Percentiles rank a stretch among this genome's conserved stretches.
phyloP scores from a whole-genome alignment of 1,140 invertebrate species.

The Cotesia typhae region DNA sequence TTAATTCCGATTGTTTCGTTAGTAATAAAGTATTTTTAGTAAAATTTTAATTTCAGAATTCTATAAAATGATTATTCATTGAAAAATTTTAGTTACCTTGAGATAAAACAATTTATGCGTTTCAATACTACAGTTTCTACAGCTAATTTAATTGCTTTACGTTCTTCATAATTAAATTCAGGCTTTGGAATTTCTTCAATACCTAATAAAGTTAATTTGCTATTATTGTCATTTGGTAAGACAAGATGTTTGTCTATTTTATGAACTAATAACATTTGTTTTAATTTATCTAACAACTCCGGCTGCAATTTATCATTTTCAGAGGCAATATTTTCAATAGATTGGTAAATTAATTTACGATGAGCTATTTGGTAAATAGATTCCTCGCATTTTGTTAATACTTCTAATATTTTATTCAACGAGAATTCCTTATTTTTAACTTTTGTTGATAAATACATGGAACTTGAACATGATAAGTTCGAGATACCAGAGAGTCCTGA shows the following conservation, averaged over 20 bases:
- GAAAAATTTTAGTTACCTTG: slow-evolving; percentile 40
- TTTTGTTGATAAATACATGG: slow-evolving; percentile 29
- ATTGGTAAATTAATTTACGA: slow-evolving; percentile 45
- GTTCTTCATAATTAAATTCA: slow-evolving; percentile 47
- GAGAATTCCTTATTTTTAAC: slow-evolving; percentile 28
- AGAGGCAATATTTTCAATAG: slow-evolving; percentile 38
- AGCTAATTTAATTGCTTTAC: slow-evolving; percentile 43
- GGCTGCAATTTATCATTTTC: slow-evolving; percentile 34
- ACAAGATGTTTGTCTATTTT: slow-evolving; percentile 48
- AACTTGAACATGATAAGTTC: slow-evolving; percentile 42
- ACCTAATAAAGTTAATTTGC: slow-evolving; percentile 47
- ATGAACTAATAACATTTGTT: slow-evolving; percentile 41
- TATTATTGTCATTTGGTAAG: slow-evolving; percentile 42
- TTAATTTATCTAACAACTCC: slow-evolving; percentile 42
- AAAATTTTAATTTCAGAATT: slow-evolving; percentile 3
- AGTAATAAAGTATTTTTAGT: not conserved
- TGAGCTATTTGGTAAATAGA: slow-evolving; percentile 43
- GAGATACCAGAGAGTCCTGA: slow-evolving; percentile 47
- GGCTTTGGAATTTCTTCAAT: slow-evolving; percentile 47
- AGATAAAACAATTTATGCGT: slow-evolving; percentile 44
- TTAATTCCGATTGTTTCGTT: not conserved
- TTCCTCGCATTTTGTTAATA: slow-evolving; percentile 44
- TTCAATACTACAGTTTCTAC: slow-evolving; percentile 46
- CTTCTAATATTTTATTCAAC: slow-evolving; percentile 39
- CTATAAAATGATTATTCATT: slow-evolving; percentile 21